phyloP scores from a whole-genome alignment of 2,888 invertebrate species.

The Eudasyphora cyanicolor region DNA sequence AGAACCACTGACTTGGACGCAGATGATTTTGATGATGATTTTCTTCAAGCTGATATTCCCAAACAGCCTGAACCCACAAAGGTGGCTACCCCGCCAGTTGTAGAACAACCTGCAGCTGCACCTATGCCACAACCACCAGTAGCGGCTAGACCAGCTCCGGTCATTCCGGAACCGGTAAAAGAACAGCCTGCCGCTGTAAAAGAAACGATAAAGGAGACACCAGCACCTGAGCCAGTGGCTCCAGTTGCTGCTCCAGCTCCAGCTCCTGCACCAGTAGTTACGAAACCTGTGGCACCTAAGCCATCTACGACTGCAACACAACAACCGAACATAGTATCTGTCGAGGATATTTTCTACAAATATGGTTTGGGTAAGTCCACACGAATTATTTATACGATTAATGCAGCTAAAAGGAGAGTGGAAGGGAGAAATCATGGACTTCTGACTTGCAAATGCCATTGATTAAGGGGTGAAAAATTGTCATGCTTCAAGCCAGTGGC shows the following conservation, averaged over 20 bases:
- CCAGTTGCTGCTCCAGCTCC: constrained; percentile 60
- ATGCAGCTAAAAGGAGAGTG: not conserved
- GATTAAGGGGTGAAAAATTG: too few species aligned
- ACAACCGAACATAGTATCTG: constrained; percentile 78
- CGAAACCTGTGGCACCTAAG: constrained; percentile 61
- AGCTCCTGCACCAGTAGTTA: constrained; percentile 43
- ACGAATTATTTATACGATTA: not conserved
- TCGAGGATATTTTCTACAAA: constrained; percentile 84
- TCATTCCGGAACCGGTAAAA: constrained; percentile 62
- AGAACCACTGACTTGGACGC: constrained; percentile 74
- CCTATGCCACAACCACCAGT: constrained; percentile 48
- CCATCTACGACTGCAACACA: constrained; percentile 55
- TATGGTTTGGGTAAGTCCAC: constrained; percentile 84
- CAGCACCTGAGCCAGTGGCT: constrained; percentile 38
- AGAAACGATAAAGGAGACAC: constrained; percentile 51
- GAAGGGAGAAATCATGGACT: not conserved
- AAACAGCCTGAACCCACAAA: constrained; percentile 33
- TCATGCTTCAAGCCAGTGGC: not conserved
- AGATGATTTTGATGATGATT: constrained; percentile 69
- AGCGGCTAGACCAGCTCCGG: constrained; percentile 57
- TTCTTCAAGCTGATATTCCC: constrained; percentile 61
- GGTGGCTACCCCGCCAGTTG: constrained; percentile 25
- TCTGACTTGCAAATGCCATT: too few species aligned
- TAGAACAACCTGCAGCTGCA: constrained; percentile 62
- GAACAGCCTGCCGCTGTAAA: constrained; percentile 56